Evolutionary conservation across 37 sponge, comb jelly and placozoan genomes (phyloP).

Genomic region (Cladorhizidae sp.): DNA sequence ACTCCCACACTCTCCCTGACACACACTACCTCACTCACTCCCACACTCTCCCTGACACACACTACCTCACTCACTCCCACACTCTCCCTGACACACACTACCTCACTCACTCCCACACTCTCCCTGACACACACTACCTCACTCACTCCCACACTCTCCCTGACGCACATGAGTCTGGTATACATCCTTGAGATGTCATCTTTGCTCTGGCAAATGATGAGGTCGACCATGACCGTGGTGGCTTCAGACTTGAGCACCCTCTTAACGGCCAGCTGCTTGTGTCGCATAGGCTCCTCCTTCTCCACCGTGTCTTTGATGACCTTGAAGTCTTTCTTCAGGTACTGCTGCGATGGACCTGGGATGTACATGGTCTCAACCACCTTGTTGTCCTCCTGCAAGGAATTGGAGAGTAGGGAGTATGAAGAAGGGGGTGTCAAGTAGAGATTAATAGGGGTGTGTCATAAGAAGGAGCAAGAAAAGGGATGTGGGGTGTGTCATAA

Average conservation of each 20-base stretch:
- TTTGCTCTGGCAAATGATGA: constrained; percentile 35
- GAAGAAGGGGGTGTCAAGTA: too few species aligned
- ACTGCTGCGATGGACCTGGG: constrained; percentile 9
- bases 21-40: too few species aligned
- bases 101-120: too few species aligned
- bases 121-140: background rate
- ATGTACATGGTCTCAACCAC: constrained; percentile 71
- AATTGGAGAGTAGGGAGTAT: background rate
- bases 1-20: too few species aligned
- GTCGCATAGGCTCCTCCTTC: constrained; percentile 57
- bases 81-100: too few species aligned
- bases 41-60: too few species aligned
- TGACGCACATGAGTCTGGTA: constrained; percentile 43
- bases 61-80: too few species aligned
- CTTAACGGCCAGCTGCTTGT: constrained; percentile 62
- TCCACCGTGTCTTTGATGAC: constrained; percentile 53
- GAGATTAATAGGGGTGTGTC: too few species aligned
- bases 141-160: background rate
- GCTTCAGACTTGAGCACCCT: constrained; percentile 16
- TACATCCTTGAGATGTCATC: constrained; percentile 56
- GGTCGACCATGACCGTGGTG: constrained; percentile 42
- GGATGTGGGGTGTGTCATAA: too few species aligned
- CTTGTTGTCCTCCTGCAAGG: constrained; percentile 14
- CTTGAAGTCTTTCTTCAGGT: constrained; percentile 42
- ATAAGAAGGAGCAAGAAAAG: too few species aligned